These are phyloP conservation scores for Athetis lepigone DNA, from an alignment of 2,888 invertebrate genomes.

Conservation along the genomic window DNA sequence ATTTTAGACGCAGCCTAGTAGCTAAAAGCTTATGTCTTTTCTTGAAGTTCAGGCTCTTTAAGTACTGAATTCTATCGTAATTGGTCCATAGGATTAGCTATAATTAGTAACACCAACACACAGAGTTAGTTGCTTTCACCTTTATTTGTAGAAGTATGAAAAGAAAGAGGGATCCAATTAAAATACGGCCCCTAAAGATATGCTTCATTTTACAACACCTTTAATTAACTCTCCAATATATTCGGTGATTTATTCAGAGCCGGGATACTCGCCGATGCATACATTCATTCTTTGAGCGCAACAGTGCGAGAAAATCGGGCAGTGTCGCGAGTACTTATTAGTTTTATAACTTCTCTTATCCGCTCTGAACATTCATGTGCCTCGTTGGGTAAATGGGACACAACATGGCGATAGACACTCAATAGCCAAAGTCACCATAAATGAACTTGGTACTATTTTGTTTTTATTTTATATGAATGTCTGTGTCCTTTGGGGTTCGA, in stretches of 20 bases:
- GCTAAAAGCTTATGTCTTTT: too few species aligned
- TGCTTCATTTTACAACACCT: not conserved
- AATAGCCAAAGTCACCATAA: constrained; percentile 22
- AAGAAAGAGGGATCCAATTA: too few species aligned
- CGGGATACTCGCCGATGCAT: constrained; percentile 49
- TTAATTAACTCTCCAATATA: not conserved
- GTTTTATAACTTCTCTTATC: constrained; percentile 70
- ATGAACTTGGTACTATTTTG: constrained; percentile 9
- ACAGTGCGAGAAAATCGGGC: constrained; percentile 62
- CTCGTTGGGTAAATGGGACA: constrained; percentile 65
- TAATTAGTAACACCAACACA: too few species aligned
- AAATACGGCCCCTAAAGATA: too few species aligned
- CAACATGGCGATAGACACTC: constrained; percentile 56
- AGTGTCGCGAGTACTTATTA: constrained; percentile 57
- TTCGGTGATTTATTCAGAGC: constrained; percentile 15
- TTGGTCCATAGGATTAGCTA: too few species aligned
- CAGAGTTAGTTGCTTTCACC: too few species aligned
- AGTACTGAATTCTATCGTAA: too few species aligned
- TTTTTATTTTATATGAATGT: not conserved
- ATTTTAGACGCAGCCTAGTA: too few species aligned
- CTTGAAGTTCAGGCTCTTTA: too few species aligned
- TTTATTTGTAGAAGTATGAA: too few species aligned
- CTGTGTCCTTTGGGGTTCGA: not conserved
- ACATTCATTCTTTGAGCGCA: constrained; percentile 49
- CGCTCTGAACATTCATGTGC: constrained; percentile 54